phyloP scores from a whole-genome alignment of 2,797 vertebrate genomes.

The Acanthis flammea region DNA sequence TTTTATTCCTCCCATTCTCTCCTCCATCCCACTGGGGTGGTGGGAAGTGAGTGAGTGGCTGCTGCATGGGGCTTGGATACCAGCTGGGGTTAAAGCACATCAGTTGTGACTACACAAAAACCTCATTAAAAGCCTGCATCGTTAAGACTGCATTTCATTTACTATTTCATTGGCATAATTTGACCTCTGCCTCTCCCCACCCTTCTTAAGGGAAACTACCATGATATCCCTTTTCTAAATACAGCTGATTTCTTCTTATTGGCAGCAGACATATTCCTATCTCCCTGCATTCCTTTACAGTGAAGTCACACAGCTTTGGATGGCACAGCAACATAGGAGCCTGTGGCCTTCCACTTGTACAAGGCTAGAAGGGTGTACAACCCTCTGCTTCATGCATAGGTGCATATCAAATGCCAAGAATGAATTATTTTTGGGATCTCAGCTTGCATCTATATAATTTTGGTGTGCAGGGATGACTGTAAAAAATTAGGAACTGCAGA shows the following conservation, averaged over 20 bases:
- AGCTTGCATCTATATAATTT: neutral
- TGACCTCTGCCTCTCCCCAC: accelerated
- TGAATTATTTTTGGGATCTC: neutral
- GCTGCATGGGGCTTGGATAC: neutral
- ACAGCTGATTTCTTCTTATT: neutral
- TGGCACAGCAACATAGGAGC: neutral
- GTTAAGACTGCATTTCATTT: neutral
- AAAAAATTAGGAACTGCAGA: neutral
- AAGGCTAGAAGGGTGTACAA: neutral
- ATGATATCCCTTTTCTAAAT: neutral
- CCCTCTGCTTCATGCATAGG: neutral
- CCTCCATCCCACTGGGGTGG: neutral
- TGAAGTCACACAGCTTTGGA: neutral
- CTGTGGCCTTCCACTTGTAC: neutral
- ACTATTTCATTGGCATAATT: neutral
- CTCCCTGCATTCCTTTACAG: neutral
- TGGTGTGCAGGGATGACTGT: neutral
- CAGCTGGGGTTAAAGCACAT: neutral
- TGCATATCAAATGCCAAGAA: neutral
- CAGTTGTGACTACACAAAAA: neutral
- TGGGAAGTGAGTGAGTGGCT: neutral
- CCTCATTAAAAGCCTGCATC: neutral
- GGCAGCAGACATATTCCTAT: neutral
- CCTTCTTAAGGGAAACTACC: neutral
- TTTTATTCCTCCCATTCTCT: neutral